phyloP scores from a whole-genome alignment of 2,113 vertebrate species.

The Nyctibius bracteatus region DNA sequence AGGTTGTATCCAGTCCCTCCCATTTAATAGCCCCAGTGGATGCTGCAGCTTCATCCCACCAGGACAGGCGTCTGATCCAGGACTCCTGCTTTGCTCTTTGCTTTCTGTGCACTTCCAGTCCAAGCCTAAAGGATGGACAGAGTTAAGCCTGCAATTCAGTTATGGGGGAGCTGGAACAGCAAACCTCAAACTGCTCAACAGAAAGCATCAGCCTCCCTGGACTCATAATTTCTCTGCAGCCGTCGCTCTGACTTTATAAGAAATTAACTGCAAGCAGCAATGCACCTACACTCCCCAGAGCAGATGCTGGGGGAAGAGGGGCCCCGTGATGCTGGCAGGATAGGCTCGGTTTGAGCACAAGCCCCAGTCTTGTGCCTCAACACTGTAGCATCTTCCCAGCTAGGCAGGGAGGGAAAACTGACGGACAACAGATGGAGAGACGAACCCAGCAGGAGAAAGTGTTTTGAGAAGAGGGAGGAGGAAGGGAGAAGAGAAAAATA shows the following conservation, averaged over 20 bases:
- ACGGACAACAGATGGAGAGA: not conserved
- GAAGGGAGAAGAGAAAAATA: not conserved
- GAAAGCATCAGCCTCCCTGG: not conserved
- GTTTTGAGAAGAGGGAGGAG: not conserved
- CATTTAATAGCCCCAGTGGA: not conserved
- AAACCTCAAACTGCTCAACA: not conserved
- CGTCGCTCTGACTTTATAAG: not conserved
- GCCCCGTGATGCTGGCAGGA: not conserved
- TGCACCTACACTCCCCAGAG: fast-evolving
- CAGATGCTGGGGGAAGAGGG: not conserved
- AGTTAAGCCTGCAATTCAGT: not conserved
- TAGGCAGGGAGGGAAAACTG: not conserved
- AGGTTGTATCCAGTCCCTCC: not conserved
- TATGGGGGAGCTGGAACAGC: not conserved
- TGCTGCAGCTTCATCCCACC: not conserved
- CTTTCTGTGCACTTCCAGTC: not conserved
- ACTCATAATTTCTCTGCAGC: not conserved
- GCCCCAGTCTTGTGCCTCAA: not conserved
- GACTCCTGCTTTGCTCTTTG: not conserved
- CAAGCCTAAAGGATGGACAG: not conserved
- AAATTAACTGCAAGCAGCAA: not conserved
- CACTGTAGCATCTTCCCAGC: not conserved
- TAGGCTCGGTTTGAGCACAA: not conserved
- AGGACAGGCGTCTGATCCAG: fast-evolving
- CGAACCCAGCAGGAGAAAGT: not conserved